Conservation (phyloP, 1,140 invertebrate species). For the Musca vetustissima region DNA sequence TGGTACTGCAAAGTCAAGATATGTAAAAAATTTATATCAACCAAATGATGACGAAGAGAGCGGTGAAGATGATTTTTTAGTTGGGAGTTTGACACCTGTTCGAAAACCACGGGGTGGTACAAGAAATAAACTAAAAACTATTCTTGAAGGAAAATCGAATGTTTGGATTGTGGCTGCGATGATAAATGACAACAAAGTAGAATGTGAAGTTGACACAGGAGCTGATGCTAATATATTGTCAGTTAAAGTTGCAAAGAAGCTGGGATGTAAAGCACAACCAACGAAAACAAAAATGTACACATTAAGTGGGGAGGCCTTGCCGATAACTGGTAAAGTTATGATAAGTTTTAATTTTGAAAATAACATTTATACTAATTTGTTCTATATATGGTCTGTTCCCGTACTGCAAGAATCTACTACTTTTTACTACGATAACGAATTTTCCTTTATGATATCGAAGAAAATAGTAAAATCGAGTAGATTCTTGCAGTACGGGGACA, state of each 20-base stretch:
- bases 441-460: too few species aligned
- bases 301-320: conserved; percentile 28
- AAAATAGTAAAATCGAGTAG: too few species aligned
- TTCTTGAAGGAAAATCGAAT: background rate
- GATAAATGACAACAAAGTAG: conserved; percentile 27
- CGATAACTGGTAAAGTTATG: conserved; percentile 19
- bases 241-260: conserved; percentile 23
- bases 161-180: conserved; percentile 27
- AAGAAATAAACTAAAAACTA: background rate
- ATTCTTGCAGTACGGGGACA: too few species aligned
- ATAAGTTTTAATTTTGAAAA: conserved; percentile 21
- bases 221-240: conserved; percentile 34
- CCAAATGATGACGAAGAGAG: conserved; percentile 7
- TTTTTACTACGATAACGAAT: too few species aligned
- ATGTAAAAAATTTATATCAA: too few species aligned
- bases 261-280: background rate
- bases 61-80: background rate
- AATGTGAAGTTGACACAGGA: conserved; percentile 34
- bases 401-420: too few species aligned
- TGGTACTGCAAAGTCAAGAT: too few species aligned
- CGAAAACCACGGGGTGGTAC: background rate
- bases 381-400: too few species aligned
- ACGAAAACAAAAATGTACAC: conserved; percentile 15
- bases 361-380: conserved; percentile 12
- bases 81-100: background rate